A percentile compares a stretch with the other conserved stretches of the same genome.
Conservation (phyloP, 2,113 vertebrate species). For the Elanus axillaris region DNA sequence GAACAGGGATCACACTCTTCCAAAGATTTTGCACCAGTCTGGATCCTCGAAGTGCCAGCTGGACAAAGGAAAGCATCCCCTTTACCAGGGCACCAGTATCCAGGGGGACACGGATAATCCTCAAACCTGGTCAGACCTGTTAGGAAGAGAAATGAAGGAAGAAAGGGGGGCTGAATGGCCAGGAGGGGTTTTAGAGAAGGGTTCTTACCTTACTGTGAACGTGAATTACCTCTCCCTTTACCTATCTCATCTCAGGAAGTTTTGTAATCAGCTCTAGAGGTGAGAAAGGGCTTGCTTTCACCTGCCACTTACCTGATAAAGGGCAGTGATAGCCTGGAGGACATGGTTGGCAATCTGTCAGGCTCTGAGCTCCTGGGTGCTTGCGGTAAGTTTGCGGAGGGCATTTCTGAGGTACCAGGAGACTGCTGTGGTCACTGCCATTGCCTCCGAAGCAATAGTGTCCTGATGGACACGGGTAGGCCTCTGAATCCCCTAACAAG, state of each 20-base stretch:
- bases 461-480: conserved; percentile 75
- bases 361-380: conserved; percentile 73
- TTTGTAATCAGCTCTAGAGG: neutral
- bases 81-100: conserved; percentile 86
- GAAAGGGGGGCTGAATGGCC: neutral
- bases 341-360: conserved; percentile 78
- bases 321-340: conserved; percentile 81
- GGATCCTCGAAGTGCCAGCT: conserved; percentile 78
- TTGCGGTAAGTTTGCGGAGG: conserved; percentile 78
- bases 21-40: conserved; percentile 77
- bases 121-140: conserved; percentile 78
- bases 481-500: conserved; percentile 72
- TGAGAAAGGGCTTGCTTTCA: neutral
- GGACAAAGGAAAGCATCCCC: conserved; percentile 80
- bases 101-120: conserved; percentile 79
- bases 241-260: neutral
- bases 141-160: neutral
- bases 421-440: conserved; percentile 34
- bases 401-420: conserved; percentile 74
- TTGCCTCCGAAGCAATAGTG: conserved; percentile 81
- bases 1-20: conserved; percentile 80
- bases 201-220: rapidly evolving
- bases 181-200: neutral
- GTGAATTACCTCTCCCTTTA: neutral
- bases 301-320: conserved; percentile 64